Evolutionary conservation across 2,113 vertebrate genomes (phyloP).

Genomic region (Nannobrachium achirus): DNA sequence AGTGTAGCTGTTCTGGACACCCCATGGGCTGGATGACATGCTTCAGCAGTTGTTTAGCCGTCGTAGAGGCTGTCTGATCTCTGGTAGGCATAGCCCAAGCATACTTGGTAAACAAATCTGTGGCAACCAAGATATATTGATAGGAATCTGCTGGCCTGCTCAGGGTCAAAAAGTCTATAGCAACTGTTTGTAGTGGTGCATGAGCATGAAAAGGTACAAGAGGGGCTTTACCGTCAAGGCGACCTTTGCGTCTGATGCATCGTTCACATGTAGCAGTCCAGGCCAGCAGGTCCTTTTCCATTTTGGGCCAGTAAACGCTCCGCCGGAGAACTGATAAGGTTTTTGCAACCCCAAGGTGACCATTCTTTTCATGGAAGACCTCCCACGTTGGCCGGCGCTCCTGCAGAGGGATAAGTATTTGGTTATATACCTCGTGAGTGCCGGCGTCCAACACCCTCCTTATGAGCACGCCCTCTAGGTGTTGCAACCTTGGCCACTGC

Average conservation of each 20-base stretch:
- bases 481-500: background rate
- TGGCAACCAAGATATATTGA: background rate
- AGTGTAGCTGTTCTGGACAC: slow-evolving; percentile 5
- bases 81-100: slow-evolving; percentile 9
- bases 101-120: slow-evolving; percentile 5
- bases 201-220: background rate
- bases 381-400: background rate
- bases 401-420: background rate
- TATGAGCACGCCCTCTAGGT: background rate
- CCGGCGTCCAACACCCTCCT: background rate
- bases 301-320: slow-evolving; percentile 15
- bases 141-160: background rate
- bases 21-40: slow-evolving; percentile 6
- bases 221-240: background rate
- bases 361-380: background rate
- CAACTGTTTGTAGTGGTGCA: background rate
- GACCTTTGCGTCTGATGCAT: background rate
- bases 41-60: background rate
- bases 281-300: background rate
- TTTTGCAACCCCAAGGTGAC: background rate
- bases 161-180: slow-evolving; percentile 13
- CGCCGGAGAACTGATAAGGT: background rate
- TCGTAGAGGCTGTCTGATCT: slow-evolving; percentile 19
- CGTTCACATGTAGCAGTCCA: background rate
- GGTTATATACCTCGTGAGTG: background rate